These are phyloP conservation scores for Ctenosaura bakeri DNA, from an alignment of 2,797 vertebrate genomes.

Conservation along the genomic window DNA sequence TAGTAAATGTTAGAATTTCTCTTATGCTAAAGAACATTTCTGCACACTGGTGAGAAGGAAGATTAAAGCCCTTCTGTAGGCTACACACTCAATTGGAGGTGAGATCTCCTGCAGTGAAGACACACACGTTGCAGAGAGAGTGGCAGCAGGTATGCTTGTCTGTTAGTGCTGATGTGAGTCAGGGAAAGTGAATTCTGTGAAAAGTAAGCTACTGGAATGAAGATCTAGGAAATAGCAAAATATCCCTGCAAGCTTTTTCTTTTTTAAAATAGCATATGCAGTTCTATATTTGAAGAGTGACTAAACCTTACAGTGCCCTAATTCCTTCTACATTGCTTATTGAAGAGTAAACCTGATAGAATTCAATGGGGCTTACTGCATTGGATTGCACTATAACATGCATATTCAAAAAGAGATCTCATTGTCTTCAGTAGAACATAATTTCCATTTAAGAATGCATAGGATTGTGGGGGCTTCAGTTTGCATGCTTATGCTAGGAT, in stretches of 20 bases:
- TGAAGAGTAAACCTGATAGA: neutral
- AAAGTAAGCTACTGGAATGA: slow-evolving; percentile 17
- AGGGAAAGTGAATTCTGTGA: slow-evolving; percentile 36
- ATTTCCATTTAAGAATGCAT: neutral
- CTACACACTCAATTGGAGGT: slow-evolving; percentile 23
- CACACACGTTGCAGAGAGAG: neutral
- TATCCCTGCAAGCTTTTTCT: neutral
- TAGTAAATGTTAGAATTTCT: slow-evolving; percentile 31
- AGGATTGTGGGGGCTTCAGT: neutral
- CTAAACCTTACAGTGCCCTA: neutral
- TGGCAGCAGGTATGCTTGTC: slow-evolving; percentile 11
- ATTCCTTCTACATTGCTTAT: neutral
- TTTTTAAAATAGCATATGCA: neutral
- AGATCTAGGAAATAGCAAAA: slow-evolving; percentile 34
- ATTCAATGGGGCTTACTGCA: neutral
- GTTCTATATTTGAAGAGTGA: slow-evolving; percentile 4
- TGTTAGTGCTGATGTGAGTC: neutral
- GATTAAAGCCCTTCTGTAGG: slow-evolving; percentile 39
- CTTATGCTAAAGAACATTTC: slow-evolving; percentile 35
- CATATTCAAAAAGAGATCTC: neutral
- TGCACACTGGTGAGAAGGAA: slow-evolving; percentile 35
- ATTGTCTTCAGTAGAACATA: neutral
- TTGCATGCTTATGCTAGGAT: no score
- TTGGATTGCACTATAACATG: neutral
- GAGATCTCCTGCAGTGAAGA: slow-evolving; percentile 31